Evolutionary conservation across 2,113 vertebrate species (phyloP).

Genomic region (Oncorhynchus kisutch): DNA sequence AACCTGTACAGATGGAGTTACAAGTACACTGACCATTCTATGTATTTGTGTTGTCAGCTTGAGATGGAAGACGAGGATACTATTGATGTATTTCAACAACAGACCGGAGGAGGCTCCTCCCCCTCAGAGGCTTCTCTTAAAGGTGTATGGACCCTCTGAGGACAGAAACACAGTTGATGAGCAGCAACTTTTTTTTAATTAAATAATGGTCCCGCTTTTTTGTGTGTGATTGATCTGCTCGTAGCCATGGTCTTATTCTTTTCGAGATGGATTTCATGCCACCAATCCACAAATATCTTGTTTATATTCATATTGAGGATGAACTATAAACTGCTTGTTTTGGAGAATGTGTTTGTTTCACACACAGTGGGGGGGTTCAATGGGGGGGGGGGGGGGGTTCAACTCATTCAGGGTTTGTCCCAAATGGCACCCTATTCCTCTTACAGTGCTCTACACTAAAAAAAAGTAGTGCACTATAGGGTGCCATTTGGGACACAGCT

Average conservation of each 20-base stretch:
- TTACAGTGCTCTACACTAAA: background rate
- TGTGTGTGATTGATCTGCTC: slow-evolving; percentile 30
- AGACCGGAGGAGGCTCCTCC: slow-evolving; percentile 71
- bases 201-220: slow-evolving; percentile 40
- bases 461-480: too few relatives aligned
- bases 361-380: background rate
- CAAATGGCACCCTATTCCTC: background rate
- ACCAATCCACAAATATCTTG: background rate
- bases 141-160: background rate
- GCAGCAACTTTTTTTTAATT: slow-evolving; percentile 35
- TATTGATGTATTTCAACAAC: slow-evolving; percentile 80
- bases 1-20: background rate
- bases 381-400: background rate
- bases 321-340: background rate
- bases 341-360: slow-evolving; percentile 1
- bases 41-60: slow-evolving; percentile 59
- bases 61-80: slow-evolving; percentile 81
- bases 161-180: slow-evolving; percentile 37
- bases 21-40: background rate
- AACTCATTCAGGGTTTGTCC: background rate
- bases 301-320: background rate
- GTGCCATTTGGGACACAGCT: too few relatives aligned
- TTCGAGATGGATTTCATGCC: background rate
- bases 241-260: slow-evolving; percentile 10
- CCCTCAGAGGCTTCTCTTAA: slow-evolving; percentile 16